Evolutionary conservation across 53 echinoderm and acorn worm genomes (phyloP).

Genomic region (Holothuria leucospilota): DNA sequence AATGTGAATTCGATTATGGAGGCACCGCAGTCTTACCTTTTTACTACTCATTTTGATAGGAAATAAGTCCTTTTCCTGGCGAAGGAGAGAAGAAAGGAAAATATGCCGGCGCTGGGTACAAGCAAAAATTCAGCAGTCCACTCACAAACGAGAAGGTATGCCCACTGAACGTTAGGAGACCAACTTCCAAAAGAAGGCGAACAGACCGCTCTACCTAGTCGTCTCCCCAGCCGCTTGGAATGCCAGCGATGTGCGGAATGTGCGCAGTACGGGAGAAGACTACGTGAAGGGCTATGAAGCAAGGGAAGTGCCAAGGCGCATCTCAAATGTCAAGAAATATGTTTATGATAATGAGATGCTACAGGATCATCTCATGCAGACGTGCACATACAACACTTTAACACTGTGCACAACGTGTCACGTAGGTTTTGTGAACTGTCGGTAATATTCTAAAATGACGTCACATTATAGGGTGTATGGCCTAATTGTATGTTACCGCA

Average conservation of each 20-base stretch:
- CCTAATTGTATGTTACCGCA: no score
- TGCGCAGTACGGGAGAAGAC: slow-evolving; percentile 1
- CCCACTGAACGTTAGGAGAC: slow-evolving; percentile 37
- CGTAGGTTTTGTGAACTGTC: no score
- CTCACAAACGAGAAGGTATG: slow-evolving; percentile 34
- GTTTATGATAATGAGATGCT: slow-evolving; percentile 25
- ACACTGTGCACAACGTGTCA: no score
- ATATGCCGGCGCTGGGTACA: not conserved
- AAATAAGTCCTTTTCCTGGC: slow-evolving; percentile 1
- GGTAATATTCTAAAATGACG: no score
- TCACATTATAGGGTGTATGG: no score
- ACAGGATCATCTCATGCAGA: no score
- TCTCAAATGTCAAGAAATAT: slow-evolving; percentile 23
- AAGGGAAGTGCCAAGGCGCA: not conserved
- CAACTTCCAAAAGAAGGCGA: slow-evolving; percentile 54
- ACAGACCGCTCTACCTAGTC: not conserved
- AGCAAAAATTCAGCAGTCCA: slow-evolving; percentile 11
- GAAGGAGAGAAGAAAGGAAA: not conserved
- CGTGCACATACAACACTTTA: no score
- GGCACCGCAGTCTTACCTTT: not conserved
- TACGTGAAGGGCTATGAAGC: not conserved
- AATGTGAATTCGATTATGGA: not conserved
- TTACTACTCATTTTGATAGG: slow-evolving; percentile 18
- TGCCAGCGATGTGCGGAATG: slow-evolving; percentile 36
- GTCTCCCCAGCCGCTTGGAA: not conserved